phyloP scores from a whole-genome alignment of 2,888 invertebrate species.

The Pollenia angustigena region DNA sequence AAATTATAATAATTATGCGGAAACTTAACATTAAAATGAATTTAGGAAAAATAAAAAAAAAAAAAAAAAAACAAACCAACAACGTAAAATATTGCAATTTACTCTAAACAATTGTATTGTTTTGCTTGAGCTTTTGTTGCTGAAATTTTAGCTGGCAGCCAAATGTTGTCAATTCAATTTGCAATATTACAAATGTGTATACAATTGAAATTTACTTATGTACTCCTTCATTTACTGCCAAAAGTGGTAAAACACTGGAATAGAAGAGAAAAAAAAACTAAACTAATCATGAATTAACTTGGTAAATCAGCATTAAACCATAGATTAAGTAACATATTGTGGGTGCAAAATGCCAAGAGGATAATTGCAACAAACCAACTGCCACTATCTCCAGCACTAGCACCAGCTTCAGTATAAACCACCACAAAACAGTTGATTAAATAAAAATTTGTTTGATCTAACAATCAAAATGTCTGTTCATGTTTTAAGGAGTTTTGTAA shows the following conservation, averaged over 20 bases:
- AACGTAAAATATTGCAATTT: conserved; percentile 56
- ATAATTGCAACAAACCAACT: conserved; percentile 68
- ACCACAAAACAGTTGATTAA: conserved; percentile 59
- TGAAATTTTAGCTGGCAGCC: conserved; percentile 68
- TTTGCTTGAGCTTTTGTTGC: conserved; percentile 33
- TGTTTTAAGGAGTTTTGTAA: conserved; percentile 38
- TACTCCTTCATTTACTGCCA: conserved; percentile 47
- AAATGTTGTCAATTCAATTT: conserved; percentile 74
- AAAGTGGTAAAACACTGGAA: conserved; percentile 2
- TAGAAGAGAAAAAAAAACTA: not conserved
- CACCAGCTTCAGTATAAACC: conserved; percentile 2
- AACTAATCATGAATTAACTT: conserved; percentile 68
- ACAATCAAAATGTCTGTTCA: conserved; percentile 44
- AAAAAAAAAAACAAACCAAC: not conserved
- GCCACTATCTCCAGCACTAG: conserved; percentile 31
- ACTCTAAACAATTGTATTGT: conserved; percentile 52
- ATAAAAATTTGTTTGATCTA: conserved; percentile 59
- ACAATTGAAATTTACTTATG: conserved; percentile 56
- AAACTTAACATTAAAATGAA: conserved; percentile 69
- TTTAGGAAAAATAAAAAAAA: conserved; percentile 38
- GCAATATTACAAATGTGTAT: conserved; percentile 68
- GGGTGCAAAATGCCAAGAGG: conserved; percentile 73
- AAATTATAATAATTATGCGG: conserved; percentile 73
- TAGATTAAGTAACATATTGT: conserved; percentile 72
- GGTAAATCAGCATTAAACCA: conserved; percentile 70